phyloP scores from a whole-genome alignment of 2,888 invertebrate species.

The Epinotia nisella region DNA sequence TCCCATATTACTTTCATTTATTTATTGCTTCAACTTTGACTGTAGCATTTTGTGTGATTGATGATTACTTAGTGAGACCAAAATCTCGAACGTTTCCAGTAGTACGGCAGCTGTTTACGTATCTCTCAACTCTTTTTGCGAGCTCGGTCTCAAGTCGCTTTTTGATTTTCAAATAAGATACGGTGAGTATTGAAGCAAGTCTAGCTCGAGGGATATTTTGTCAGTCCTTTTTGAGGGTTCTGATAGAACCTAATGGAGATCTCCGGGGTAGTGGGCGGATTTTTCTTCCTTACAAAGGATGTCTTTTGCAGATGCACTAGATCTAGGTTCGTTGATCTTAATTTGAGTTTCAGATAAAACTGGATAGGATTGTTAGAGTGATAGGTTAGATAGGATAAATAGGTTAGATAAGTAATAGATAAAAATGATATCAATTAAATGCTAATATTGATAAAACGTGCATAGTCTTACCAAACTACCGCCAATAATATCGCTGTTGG shows the following conservation, averaged over 20 bases:
- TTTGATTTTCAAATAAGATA: slow-evolving; percentile 45
- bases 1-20: too few relatives aligned
- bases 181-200: slow-evolving; percentile 32
- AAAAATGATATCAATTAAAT: too few relatives aligned
- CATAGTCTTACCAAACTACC: too few relatives aligned
- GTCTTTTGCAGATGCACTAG: neutral
- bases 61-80: too few relatives aligned
- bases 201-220: slow-evolving; percentile 31
- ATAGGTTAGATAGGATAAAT: too few relatives aligned
- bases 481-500: too few relatives aligned
- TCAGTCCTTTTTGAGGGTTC: slow-evolving; percentile 34
- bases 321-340: neutral
- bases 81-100: slow-evolving; percentile 7
- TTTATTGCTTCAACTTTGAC: too few relatives aligned
- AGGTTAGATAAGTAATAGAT: too few relatives aligned
- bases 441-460: too few relatives aligned
- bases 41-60: neutral
- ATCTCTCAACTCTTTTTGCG: slow-evolving; percentile 41
- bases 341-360: neutral
- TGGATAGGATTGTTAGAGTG: neutral
- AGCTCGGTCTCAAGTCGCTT: slow-evolving; percentile 36
- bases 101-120: slow-evolving; percentile 36
- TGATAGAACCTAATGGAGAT: slow-evolving; percentile 41
- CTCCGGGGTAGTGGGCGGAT: slow-evolving; percentile 2
- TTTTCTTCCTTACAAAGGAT: neutral